These are phyloP conservation scores for Cettia cetti DNA, from an alignment of 2,113 vertebrate genomes.

Conservation along the genomic window DNA sequence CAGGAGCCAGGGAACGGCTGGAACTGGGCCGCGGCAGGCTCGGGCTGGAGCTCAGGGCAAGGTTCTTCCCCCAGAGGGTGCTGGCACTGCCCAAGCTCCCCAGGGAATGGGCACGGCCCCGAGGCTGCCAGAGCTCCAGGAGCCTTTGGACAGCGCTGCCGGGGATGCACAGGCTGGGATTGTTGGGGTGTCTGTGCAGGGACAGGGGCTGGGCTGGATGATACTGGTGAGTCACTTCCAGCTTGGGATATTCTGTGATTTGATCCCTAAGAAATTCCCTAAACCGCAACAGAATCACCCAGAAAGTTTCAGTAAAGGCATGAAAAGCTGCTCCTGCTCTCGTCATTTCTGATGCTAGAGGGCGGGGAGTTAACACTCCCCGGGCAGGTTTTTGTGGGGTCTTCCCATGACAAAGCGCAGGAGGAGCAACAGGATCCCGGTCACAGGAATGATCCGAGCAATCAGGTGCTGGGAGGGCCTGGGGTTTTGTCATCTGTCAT, in stretches of 20 bases:
- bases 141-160: neutral
- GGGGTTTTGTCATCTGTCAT: neutral
- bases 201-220: accelerated
- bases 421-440: too few species aligned
- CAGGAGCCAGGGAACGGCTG: neutral
- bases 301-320: neutral
- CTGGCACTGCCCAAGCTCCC: neutral
- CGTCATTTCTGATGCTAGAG: neutral
- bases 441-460: too few species aligned
- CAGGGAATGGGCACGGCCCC: neutral
- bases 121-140: neutral
- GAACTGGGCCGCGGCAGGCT: neutral
- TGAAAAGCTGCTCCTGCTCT: neutral
- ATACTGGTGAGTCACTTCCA: neutral
- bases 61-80: neutral
- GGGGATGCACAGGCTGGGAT: neutral
- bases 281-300: neutral
- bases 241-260: neutral
- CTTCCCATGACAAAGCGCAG: neutral
- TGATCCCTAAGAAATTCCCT: neutral
- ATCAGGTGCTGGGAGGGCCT: neutral
- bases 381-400: neutral
- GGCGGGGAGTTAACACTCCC: accelerated
- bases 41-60: neutral
- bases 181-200: neutral